phyloP scores from a whole-genome alignment of 2,888 invertebrate species.

The Rhogogaster chlorosoma region DNA sequence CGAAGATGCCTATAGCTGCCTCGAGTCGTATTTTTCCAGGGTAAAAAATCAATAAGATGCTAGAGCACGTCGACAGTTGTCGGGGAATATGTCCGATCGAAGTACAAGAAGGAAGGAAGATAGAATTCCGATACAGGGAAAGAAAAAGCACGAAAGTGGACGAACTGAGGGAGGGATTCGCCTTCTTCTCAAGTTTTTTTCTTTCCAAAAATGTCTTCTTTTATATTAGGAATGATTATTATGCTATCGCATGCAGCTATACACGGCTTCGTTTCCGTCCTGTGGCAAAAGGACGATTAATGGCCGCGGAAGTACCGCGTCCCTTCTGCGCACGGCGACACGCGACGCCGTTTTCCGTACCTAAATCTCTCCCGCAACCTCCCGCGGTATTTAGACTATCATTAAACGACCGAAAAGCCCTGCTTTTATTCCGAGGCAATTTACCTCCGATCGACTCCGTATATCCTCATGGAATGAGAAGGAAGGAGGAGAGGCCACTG shows the following conservation, averaged over 20 bases:
- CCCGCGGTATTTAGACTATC: constrained; percentile 12
- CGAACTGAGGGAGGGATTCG: not conserved
- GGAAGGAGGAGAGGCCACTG: not conserved
- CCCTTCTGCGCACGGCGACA: not conserved
- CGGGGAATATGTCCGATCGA: not conserved
- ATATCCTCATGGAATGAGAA: not conserved
- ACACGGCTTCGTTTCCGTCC: not conserved
- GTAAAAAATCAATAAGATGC: constrained; percentile 15
- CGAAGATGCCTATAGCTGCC: not conserved
- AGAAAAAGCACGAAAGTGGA: not conserved
- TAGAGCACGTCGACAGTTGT: not conserved
- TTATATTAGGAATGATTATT: not conserved
- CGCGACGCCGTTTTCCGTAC: constrained; percentile 20
- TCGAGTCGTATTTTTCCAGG: not conserved
- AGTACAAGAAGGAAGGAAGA: not conserved
- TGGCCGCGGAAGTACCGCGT: constrained; percentile 13
- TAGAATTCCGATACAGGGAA: not conserved
- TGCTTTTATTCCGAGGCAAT: not conserved
- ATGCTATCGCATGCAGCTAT: not conserved
- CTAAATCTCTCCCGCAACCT: not conserved
- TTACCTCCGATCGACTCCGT: not conserved
- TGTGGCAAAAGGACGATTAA: not conserved
- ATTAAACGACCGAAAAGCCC: not conserved
- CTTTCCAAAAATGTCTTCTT: not conserved
- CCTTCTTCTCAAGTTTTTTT: not conserved